Evolutionary conservation across 2,888 invertebrate genomes (phyloP), one percentile per base, ranked within the genome.

Genomic region (Cyrtodaria siliqua): DNA sequence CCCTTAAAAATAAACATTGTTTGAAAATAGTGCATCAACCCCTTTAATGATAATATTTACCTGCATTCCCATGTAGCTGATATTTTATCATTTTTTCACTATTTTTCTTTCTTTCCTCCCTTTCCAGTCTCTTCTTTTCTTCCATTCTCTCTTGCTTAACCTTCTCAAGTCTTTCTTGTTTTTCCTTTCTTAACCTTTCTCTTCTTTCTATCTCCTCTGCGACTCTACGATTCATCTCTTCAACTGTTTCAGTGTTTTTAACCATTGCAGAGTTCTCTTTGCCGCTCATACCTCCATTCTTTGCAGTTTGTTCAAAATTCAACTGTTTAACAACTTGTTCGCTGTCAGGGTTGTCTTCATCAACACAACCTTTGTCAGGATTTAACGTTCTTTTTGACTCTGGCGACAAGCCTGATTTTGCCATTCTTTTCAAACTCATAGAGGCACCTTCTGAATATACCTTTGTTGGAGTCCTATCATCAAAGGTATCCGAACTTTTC

Each of bases 401-500:
- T 8, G 88, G 88, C 8, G 87, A 87, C 24, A 73, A 52, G 0
- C 88, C 87, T 24, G 81, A 27, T 52, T 85, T 82, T 29, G 86
- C 82, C 77, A 84, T 79, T 42, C 88, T 78, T 66, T 88, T 88
- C n/a, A n/a, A n/a, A n/a, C n/a, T n/a, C 2, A 79, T 44, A 12
- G 76, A 61, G n/a, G 33, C 20, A 16, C 73, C 70, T 40, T 77
- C 62, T 23, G 59, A 49, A 63, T 71, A 67, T 14, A 74, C 26
- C 64, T 81, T 81, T 57, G 76, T 76, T 23, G 81, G 81, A 18
- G 81, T 81, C 20, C 33, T 55, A 18, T 16, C 44, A 18, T 44
- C 44, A 44, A 44, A 6, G 16, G 44, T 6, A 44, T 33, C 33
- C 4, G 12, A 4, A 33, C 33, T 24, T 0, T 14, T 14, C n/a